phyloP scores from a whole-genome alignment of 2,113 vertebrate genomes.

The Pteronura brasiliensis region DNA sequence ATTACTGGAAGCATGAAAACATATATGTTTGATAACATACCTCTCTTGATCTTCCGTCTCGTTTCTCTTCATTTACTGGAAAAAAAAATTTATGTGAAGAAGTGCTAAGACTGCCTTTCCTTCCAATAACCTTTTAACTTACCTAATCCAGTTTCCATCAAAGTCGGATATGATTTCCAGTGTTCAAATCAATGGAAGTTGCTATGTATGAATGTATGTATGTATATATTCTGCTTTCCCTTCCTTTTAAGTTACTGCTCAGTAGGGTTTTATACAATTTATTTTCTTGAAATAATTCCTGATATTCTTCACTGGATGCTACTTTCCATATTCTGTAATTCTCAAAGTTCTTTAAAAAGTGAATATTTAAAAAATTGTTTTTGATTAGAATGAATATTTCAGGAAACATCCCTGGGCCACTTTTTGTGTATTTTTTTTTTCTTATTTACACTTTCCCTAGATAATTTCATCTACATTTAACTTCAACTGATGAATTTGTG shows the following conservation, averaged over 20 bases:
- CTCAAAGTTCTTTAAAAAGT: background rate
- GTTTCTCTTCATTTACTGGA: background rate
- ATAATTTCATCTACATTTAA: background rate
- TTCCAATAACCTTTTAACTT: background rate
- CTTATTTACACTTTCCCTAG: background rate
- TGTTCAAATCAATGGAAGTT: background rate
- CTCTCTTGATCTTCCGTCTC: background rate
- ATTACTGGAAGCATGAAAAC: background rate
- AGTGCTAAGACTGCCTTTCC: background rate
- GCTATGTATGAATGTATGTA: conserved; percentile 27
- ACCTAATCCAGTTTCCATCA: background rate
- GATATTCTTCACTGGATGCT: background rate
- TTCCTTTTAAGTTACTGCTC: background rate
- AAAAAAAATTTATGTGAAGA: background rate
- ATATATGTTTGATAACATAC: background rate
- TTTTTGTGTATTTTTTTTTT: background rate
- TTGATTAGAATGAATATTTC: background rate
- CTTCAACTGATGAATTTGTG: background rate
- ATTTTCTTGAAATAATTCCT: background rate
- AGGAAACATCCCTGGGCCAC: background rate
- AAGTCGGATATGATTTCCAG: background rate
- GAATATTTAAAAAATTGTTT: background rate
- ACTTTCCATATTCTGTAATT: background rate
- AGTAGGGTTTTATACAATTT: background rate
- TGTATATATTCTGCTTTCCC: background rate